A percentile compares a stretch with the other conserved stretches of the same genome.
These are phyloP conservation scores for Upupa epops DNA, from an alignment of 2,113 vertebrate species.

Conservation along the genomic window DNA sequence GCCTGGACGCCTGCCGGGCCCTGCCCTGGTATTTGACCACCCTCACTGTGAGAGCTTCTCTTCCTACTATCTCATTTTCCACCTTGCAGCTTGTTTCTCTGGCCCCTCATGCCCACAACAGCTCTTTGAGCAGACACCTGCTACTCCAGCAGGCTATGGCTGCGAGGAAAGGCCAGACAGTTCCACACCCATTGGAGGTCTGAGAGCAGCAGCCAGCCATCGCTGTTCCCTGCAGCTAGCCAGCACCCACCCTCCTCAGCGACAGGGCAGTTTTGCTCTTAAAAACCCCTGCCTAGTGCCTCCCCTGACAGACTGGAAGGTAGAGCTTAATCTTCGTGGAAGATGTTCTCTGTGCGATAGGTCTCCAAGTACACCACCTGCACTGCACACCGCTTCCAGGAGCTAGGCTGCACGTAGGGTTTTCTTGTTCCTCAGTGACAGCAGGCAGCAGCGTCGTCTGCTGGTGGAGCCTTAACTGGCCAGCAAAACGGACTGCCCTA, in stretches of 20 bases:
- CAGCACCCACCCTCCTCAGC: background rate
- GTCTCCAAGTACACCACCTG: background rate
- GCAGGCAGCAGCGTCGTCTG: background rate
- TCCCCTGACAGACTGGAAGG: background rate
- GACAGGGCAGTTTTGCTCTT: background rate
- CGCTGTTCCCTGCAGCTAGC: background rate
- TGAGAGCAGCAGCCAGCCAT: background rate
- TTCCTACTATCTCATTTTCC: background rate
- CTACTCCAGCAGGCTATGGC: rapidly evolving
- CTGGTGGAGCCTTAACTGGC: background rate
- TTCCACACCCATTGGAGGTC: background rate
- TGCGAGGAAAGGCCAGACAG: background rate
- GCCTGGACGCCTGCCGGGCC: background rate
- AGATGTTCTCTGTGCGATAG: background rate
- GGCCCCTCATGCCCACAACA: rapidly evolving
- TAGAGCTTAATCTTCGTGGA: background rate
- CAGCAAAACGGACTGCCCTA: background rate
- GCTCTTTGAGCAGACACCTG: background rate
- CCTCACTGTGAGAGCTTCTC: constrained; percentile 27
- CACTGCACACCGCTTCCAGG: background rate
- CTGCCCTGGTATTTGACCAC: background rate
- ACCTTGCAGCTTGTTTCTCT: background rate
- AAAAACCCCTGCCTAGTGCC: background rate
- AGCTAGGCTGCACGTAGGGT: background rate
- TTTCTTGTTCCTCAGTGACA: background rate